phyloP scores from a whole-genome alignment of 2,113 vertebrate species.

The Prunella fulvescens region DNA sequence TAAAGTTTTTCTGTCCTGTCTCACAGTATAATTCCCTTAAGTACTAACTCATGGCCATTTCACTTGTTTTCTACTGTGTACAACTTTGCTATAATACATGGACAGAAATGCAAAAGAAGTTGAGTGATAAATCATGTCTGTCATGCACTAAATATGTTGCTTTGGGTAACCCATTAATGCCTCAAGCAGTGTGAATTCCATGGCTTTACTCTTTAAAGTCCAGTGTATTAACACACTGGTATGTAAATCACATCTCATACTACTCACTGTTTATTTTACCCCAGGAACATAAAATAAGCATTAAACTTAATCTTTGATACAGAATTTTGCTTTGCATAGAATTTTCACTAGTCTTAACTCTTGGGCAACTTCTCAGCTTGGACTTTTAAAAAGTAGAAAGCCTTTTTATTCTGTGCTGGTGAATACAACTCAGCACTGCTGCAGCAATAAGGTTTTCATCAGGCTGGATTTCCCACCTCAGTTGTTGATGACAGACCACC shows the following conservation, averaged over 20 bases:
- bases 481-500: not conserved
- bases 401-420: not conserved
- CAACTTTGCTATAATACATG: not conserved
- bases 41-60: not conserved
- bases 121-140: not conserved
- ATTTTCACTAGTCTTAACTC: not conserved
- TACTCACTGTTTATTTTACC: not conserved
- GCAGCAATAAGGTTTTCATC: not conserved
- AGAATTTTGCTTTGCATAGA: not conserved
- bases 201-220: not conserved
- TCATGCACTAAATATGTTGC: not conserved
- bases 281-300: not conserved
- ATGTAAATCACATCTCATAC: not conserved
- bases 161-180: not conserved
- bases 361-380: not conserved
- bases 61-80: not conserved
- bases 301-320: not conserved
- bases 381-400: not conserved
- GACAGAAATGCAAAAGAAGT: not conserved
- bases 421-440: not conserved
- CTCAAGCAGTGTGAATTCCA: not conserved
- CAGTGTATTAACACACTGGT: not conserved
- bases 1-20: not conserved
- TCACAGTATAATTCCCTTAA: not conserved
- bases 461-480: not conserved